These are phyloP conservation scores for Sebastes hopkinsi DNA, from an alignment of 2,797 vertebrate species.

Conservation along the genomic window DNA sequence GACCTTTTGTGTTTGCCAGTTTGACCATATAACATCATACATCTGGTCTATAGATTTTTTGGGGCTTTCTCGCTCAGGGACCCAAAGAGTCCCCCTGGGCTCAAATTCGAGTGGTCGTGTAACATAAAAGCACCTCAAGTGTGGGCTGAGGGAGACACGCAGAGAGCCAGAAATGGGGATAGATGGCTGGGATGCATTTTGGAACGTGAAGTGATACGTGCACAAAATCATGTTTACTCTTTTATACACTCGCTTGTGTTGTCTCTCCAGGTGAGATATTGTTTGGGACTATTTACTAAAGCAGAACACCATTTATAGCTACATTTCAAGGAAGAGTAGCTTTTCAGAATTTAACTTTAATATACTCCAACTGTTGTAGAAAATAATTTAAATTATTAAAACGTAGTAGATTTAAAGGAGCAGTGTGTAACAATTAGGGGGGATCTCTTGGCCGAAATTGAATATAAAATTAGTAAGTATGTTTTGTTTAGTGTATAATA, in stretches of 20 bases:
- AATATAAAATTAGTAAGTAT: too few species aligned
- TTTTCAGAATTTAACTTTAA: neutral
- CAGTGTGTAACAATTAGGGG: too few species aligned
- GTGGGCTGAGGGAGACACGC: slow-evolving; percentile 78
- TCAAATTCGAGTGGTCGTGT: slow-evolving; percentile 89
- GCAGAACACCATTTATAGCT: neutral
- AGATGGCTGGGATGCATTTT: slow-evolving; percentile 67
- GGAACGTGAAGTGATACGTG: slow-evolving; percentile 80
- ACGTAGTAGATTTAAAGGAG: neutral
- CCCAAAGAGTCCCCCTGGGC: slow-evolving; percentile 88
- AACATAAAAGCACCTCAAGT: slow-evolving; percentile 92
- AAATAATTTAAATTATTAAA: neutral
- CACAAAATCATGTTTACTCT: slow-evolving; percentile 84
- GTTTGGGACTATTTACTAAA: slow-evolving; percentile 6
- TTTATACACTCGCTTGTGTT: slow-evolving; percentile 67
- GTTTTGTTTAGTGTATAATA: too few species aligned
- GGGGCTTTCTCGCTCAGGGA: slow-evolving; percentile 91
- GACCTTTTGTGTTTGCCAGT: slow-evolving; percentile 96
- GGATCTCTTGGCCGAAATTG: too few species aligned
- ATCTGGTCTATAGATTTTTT: slow-evolving; percentile 98
- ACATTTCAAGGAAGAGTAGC: neutral
- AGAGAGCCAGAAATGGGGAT: slow-evolving; percentile 75
- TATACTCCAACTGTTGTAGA: neutral
- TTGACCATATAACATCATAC: slow-evolving; percentile 99
- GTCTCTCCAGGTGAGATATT: slow-evolving; percentile 26